Evolutionary conservation across 1,140 invertebrate species (phyloP), one percentile per base, ranked within the genome.

Genomic region (Anastatus disparis): DNA sequence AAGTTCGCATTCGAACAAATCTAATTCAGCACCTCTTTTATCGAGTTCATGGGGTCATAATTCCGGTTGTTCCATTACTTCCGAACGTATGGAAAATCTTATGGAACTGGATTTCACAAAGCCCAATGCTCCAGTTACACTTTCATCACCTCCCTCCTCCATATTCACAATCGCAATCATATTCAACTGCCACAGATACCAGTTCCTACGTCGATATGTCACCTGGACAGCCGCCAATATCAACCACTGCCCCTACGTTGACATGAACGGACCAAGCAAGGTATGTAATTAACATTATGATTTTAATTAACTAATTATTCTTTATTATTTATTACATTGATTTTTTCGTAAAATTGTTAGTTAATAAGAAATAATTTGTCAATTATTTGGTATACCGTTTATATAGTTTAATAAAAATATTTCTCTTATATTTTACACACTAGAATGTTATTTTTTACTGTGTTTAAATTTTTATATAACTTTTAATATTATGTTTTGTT

Each of bases 81-180:
- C 87, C 17, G 90, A 91, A 65, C 88, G 89, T 0, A 91, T 92
- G 85, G 91, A 91, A 62, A 92, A 94, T 83, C 86, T 93, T 48
- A 93, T 94, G 92, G 92, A 93, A 82, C 87, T 94, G 63, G 93
- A 94, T 81, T 94, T 94, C 77, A 90, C 89, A 1, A 87, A 87
- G 75, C 87, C 87, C 13, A 86, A 80, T 72, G 69, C 75, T 63
- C 74, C 79, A 12, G 79, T 77, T 2, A 77, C 78, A 7, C 56
- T 81, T 12, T 77, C 82, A 29, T 84, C 81, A 44, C 79, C 81
- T 1, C 17, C 79, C 79, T 13, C 79, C 79, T 46, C 81, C 80
- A 9, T 83, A 78, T 38, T 79, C 79, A 7, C 80, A 81, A 62
- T 73, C 75, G 42, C 74, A 71, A 3, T 74, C 77, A 24, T 82